Base-by-base conservation (phyloP, 2,888 invertebrate genomes). In the Sinelater perroti region DNA sequence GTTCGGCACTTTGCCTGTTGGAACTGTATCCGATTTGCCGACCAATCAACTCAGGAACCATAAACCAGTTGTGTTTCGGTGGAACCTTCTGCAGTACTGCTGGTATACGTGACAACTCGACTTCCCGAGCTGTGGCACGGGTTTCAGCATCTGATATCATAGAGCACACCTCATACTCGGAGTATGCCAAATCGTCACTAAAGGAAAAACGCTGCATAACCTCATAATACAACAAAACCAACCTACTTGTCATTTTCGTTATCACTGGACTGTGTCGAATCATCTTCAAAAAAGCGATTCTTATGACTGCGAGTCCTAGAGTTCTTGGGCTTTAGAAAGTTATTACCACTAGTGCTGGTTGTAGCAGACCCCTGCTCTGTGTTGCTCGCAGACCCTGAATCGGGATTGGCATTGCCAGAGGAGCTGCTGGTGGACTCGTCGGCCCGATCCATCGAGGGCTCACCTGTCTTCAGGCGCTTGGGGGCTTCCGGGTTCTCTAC, bases 61-160 rank as follows among this genome's bases (percentile, higher is more conserved):
- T 80, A 63, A 82, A 81, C 85, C 89, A 91, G 58, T 83, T 85
- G 64, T 88, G 87, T 70, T 84, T 85, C 1, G 89, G 88, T 71
- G 83, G 82, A 33, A 81, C 74, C 70, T 88, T 88, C 40, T 79
- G 74, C 38, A 88, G 70, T 4, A 84, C 82, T 6, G 74, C n/a
- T n/a, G n/a, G n/a, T n/a, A n/a, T n/a, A n/a, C n/a, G n/a, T n/a
- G n/a, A n/a, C n/a, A n/a, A n/a, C n/a, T n/a, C n/a, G n/a, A n/a
- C n/a, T n/a, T 59, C 61, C 59, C 59, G 59, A 57, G 60, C 52
- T 16, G 65, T 55, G 16, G 33, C 38, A 30, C 51, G 60, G 49
- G 47, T 57, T 36, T 65, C 65, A 11, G 60, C 10, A 31, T 60
- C 60, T 26, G 62, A 56, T 13, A 21, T 31, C 11, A 56, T 55